phyloP scores from a whole-genome alignment of 2,797 vertebrate genomes.

The Chloroceryle amazona region DNA sequence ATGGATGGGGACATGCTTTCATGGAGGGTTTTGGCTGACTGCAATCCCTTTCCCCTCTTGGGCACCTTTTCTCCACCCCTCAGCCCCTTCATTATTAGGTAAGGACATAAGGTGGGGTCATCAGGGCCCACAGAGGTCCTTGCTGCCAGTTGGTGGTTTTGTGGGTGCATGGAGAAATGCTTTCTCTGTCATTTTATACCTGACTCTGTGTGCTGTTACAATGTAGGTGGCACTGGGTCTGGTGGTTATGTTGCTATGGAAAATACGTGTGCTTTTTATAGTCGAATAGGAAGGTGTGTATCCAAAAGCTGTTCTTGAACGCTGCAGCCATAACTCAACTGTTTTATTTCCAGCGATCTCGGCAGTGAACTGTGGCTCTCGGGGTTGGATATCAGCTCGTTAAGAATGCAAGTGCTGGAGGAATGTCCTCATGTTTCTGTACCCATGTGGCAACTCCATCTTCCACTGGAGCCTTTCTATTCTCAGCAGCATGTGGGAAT shows the following conservation, averaged over 20 bases:
- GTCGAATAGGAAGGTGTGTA: background rate
- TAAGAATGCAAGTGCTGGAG: background rate
- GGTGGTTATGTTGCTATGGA: background rate
- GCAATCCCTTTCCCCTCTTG: background rate
- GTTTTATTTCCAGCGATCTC: background rate
- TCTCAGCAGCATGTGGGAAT: conserved; percentile 72
- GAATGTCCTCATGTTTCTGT: conserved; percentile 51
- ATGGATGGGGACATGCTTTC: background rate
- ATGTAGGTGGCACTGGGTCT: background rate
- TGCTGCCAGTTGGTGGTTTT: background rate
- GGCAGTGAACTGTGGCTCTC: background rate
- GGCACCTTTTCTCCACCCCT: background rate
- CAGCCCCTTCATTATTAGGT: background rate
- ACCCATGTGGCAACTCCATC: background rate
- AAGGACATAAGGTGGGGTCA: fast-evolving
- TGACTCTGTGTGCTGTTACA: background rate
- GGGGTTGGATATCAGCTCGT: background rate
- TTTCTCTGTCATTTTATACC: background rate
- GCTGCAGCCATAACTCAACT: background rate
- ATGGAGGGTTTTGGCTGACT: background rate
- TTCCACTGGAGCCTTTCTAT: conserved; percentile 64
- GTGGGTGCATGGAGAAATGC: fast-evolving
- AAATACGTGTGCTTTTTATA: background rate
- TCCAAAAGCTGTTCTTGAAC: background rate
- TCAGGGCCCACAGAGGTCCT: background rate